Percentiles rank a stretch among this genome's conserved stretches.
Evolutionary conservation across 2,113 vertebrate species (phyloP).

Genomic region (Willisornis vidua): DNA sequence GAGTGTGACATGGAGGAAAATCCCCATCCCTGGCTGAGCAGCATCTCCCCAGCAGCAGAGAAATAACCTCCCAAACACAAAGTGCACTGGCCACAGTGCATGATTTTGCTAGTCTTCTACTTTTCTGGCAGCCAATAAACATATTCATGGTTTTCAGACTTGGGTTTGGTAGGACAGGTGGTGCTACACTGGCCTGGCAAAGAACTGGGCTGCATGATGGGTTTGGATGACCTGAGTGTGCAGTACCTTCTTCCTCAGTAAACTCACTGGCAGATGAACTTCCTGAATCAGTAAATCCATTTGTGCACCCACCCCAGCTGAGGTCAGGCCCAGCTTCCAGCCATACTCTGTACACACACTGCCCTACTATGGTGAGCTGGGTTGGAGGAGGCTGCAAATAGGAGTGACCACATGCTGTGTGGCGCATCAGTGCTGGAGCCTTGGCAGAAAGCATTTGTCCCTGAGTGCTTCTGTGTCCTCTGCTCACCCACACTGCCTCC

Average conservation of each 20-base stretch:
- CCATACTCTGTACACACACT: background rate
- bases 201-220: background rate
- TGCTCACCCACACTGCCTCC: background rate
- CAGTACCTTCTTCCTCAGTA: background rate
- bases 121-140: background rate
- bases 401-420: background rate
- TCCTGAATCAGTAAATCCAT: background rate
- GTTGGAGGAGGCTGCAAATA: background rate
- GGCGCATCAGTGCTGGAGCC: background rate
- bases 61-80: background rate
- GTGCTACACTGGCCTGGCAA: background rate
- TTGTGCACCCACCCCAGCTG: rapidly evolving
- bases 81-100: too few species aligned
- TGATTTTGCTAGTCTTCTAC: background rate
- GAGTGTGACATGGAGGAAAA: background rate
- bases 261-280: background rate
- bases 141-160: background rate
- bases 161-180: background rate
- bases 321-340: background rate
- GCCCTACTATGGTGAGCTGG: background rate
- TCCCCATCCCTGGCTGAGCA: background rate
- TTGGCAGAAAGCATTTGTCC: background rate
- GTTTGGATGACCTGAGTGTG: background rate
- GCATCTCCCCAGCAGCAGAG: background rate
- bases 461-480: background rate